Evolutionary conservation across 2,888 invertebrate species (phyloP).

Genomic region (Linyphia triangularis): DNA sequence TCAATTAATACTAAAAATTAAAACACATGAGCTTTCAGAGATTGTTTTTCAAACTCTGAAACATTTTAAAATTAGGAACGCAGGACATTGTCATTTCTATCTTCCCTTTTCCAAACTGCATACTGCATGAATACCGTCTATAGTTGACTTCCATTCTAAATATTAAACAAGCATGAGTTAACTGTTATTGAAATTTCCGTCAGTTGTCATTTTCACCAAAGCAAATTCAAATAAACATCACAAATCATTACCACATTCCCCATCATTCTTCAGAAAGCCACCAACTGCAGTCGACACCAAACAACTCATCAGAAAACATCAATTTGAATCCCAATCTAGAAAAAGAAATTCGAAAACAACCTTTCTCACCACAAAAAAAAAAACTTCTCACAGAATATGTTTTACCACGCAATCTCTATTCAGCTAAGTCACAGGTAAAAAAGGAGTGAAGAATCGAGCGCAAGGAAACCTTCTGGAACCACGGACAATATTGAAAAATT

Average conservation of each 20-base stretch:
- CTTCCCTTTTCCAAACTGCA: not conserved
- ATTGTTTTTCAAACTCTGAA: no score
- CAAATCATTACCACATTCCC: not conserved
- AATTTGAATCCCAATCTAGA: constrained; percentile 24
- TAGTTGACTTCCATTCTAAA: not conserved
- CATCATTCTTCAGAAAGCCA: not conserved
- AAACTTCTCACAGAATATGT: not conserved
- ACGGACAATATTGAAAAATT: constrained; percentile 45
- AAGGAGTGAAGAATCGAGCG: not conserved
- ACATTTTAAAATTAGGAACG: no score
- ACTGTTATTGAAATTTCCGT: not conserved
- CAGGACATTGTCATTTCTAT: no score
- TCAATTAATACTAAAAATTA: no score
- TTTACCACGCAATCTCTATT: not conserved
- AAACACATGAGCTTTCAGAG: no score
- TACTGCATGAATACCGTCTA: not conserved
- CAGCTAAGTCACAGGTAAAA: not conserved
- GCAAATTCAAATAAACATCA: not conserved
- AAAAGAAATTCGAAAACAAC: constrained; percentile 16
- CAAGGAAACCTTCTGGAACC: no score
- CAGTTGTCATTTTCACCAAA: not conserved
- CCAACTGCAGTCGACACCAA: not conserved
- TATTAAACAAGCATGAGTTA: not conserved
- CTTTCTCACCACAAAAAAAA: not conserved
- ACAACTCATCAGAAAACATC: constrained; percentile 34